A percentile compares a stretch with the other conserved stretches of the same genome.
Evolutionary conservation across 2,113 vertebrate species (phyloP).

Genomic region (Leucoraja erinaceus): DNA sequence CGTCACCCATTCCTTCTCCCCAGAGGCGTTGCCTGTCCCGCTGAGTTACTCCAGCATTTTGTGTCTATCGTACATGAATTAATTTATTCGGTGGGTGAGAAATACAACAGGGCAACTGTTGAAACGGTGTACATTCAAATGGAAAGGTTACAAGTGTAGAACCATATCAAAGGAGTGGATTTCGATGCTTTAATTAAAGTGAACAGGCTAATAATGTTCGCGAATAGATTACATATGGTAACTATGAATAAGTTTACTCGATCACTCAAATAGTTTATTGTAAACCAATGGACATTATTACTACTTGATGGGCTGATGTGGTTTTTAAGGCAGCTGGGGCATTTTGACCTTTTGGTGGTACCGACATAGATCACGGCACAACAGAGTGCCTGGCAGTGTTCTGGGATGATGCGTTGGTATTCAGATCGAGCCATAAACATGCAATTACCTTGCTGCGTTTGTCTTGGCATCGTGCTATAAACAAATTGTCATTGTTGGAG

Average conservation of each 20-base stretch:
- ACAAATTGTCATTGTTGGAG: conserved; percentile 15
- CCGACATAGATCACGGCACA: not conserved
- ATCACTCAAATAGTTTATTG: not conserved
- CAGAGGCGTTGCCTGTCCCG: too few relatives aligned
- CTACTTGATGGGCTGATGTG: not conserved
- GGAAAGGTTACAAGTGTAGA: not conserved
- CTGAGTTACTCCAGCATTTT: too few relatives aligned
- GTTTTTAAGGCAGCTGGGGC: not conserved
- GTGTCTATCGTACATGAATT: not conserved
- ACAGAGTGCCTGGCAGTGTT: not conserved
- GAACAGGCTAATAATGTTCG: not conserved
- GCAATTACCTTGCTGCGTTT: conserved; percentile 13
- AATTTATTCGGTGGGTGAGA: not conserved
- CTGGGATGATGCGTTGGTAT: not conserved
- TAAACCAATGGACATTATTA: not conserved
- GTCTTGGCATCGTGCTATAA: not conserved
- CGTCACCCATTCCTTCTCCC: too few relatives aligned
- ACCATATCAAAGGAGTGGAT: not conserved
- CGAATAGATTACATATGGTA: not conserved
- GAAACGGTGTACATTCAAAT: not conserved
- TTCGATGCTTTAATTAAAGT: not conserved
- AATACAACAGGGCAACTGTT: not conserved
- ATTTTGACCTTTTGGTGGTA: not conserved
- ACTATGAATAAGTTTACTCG: not conserved
- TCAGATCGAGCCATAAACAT: conserved; percentile 22